Evolutionary conservation across 1,140 invertebrate genomes (phyloP).

Genomic region (Caenorhabditis latens): DNA sequence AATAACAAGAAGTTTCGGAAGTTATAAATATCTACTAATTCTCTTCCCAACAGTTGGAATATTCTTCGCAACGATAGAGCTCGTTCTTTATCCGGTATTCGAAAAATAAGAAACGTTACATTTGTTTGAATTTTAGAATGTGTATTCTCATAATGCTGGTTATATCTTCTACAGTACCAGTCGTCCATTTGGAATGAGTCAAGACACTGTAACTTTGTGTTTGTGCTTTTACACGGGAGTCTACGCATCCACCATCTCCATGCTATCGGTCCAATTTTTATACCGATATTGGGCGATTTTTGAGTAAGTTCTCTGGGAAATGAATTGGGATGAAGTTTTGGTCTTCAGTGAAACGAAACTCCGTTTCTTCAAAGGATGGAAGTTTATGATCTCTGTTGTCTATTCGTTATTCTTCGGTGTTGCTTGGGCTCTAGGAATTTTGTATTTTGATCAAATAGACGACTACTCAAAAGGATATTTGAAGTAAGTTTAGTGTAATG

Average conservation of each 20-base stretch:
- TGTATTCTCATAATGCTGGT: background rate
- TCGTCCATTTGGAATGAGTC: background rate
- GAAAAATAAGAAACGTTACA: background rate
- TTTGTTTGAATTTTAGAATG: background rate
- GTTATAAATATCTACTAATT: background rate
- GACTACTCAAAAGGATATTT: background rate
- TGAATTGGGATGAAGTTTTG: background rate
- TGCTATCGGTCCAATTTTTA: background rate
- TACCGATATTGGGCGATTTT: background rate
- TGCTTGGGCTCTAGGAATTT: background rate
- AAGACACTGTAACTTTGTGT: background rate
- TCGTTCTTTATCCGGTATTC: background rate
- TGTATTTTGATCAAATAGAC: background rate
- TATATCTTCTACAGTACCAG: background rate
- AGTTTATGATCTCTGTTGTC: background rate
- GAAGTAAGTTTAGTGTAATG: background rate
- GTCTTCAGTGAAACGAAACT: background rate
- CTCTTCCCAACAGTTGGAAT: background rate
- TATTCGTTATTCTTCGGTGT: background rate
- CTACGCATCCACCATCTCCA: background rate
- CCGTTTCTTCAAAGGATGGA: background rate
- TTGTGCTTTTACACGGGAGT: background rate
- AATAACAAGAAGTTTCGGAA: no score
- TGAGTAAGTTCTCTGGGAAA: background rate
- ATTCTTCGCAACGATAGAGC: background rate